These are phyloP conservation scores for Phocides pigmalion DNA, from an alignment of 1,140 invertebrate species.

Conservation along the genomic window DNA sequence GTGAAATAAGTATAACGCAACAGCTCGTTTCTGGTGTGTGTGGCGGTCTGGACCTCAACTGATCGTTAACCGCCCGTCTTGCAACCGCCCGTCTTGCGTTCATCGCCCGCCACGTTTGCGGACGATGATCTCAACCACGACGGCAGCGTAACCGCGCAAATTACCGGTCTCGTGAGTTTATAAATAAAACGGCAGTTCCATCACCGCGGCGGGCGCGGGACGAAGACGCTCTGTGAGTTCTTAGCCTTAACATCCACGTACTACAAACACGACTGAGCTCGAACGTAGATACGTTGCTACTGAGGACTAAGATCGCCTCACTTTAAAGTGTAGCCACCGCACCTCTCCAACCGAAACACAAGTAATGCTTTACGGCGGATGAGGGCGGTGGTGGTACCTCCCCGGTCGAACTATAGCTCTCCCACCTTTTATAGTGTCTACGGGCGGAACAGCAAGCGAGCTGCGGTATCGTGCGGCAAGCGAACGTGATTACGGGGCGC, in stretches of 20 bases:
- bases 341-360: no score
- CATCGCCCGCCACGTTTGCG: neutral
- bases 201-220: neutral
- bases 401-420: no score
- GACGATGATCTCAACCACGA: neutral
- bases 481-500: slow-evolving; percentile 91
- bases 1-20: neutral
- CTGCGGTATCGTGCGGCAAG: slow-evolving; percentile 91
- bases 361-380: no score
- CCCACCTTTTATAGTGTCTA: neutral
- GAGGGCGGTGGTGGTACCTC: no score
- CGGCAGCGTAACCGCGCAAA: neutral
- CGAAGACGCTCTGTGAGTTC: neutral
- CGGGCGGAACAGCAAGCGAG: slow-evolving; percentile 83
- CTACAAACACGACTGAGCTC: no score
- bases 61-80: neutral
- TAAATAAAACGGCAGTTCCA: slow-evolving; percentile 3
- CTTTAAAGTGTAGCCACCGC: no score
- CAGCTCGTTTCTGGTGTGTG: neutral
- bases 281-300: no score
- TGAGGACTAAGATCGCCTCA: no score
- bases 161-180: neutral
- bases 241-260: no score
- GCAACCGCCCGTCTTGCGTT: no score
- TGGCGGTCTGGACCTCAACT: slow-evolving; percentile 1